Conservation (phyloP, 2,113 vertebrate genomes). For the Lagopus leucura region DNA sequence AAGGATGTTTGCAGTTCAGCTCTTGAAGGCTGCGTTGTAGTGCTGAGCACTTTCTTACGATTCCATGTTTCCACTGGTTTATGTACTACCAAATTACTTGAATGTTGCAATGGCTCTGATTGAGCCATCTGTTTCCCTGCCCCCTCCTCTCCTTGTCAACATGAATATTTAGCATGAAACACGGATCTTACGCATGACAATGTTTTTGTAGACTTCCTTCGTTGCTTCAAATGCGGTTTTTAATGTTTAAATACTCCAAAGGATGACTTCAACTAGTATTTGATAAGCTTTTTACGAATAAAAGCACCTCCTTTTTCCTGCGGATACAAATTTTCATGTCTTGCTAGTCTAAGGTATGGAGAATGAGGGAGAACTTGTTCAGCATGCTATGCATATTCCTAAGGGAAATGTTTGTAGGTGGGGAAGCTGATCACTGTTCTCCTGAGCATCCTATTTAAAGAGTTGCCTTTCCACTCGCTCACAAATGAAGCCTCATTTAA, state of each 20-base stretch:
- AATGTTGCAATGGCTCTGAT: constrained; percentile 71
- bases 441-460: constrained; percentile 35
- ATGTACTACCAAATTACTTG: constrained; percentile 59
- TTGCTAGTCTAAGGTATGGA: constrained; percentile 20
- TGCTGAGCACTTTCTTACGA: constrained; percentile 71
- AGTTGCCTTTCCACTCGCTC: constrained; percentile 43
- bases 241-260: constrained; percentile 56
- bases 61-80: constrained; percentile 57
- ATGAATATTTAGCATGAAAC: constrained; percentile 57
- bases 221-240: constrained; percentile 59
- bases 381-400: constrained; percentile 19
- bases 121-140: constrained; percentile 40
- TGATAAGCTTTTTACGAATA: constrained; percentile 66
- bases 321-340: constrained; percentile 50
- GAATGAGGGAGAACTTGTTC: constrained; percentile 26
- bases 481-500: constrained; percentile 5
- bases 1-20: constrained; percentile 61
- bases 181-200: constrained; percentile 49
- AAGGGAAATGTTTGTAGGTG: constrained; percentile 2
- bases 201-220: constrained; percentile 46
- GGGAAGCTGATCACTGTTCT: neutral
- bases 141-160: constrained; percentile 25
- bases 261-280: constrained; percentile 44
- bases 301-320: neutral
- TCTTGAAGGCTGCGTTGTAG: constrained; percentile 50